Conservation (phyloP, 2,888 invertebrate genomes). For the Alentia gelatinosa region DNA sequence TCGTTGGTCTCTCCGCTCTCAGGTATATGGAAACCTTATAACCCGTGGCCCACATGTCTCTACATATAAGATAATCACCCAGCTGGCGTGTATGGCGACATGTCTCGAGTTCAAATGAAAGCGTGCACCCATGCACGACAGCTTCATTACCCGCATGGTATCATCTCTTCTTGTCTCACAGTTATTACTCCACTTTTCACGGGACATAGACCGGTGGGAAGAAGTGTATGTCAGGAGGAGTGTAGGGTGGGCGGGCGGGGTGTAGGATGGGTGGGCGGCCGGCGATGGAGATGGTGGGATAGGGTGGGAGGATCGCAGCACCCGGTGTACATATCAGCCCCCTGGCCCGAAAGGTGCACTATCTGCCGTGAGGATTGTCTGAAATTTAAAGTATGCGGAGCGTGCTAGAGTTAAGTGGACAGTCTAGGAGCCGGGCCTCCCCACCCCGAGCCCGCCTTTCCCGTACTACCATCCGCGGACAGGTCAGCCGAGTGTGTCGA, state of each 20-base stretch:
- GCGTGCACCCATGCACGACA: too few relatives aligned
- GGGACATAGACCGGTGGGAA: not conserved
- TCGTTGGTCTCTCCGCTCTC: too few relatives aligned
- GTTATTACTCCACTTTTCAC: too few relatives aligned
- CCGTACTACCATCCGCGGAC: not conserved
- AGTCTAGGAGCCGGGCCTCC: not conserved
- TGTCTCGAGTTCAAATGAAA: too few relatives aligned
- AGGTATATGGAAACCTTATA: too few relatives aligned
- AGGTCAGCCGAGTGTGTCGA: not conserved
- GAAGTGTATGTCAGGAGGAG: not conserved
- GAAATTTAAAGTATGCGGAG: constrained; percentile 37
- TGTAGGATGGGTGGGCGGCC: not conserved
- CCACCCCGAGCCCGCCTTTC: not conserved
- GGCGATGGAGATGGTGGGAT: too few relatives aligned
- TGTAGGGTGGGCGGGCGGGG: not conserved
- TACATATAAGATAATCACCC: too few relatives aligned
- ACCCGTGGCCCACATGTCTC: too few relatives aligned
- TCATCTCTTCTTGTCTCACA: too few relatives aligned
- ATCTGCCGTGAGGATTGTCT: constrained; percentile 24
- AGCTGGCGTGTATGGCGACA: too few relatives aligned
- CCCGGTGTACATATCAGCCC: not conserved
- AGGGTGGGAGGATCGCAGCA: too few relatives aligned
- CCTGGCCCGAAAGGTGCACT: not conserved
- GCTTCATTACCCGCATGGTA: too few relatives aligned
- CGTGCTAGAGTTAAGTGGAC: constrained; percentile 3